A percentile compares a stretch with the other conserved stretches of the same genome.
Conservation (phyloP, 2,797 vertebrate species). For the Yasuhikotakia modesta region DNA sequence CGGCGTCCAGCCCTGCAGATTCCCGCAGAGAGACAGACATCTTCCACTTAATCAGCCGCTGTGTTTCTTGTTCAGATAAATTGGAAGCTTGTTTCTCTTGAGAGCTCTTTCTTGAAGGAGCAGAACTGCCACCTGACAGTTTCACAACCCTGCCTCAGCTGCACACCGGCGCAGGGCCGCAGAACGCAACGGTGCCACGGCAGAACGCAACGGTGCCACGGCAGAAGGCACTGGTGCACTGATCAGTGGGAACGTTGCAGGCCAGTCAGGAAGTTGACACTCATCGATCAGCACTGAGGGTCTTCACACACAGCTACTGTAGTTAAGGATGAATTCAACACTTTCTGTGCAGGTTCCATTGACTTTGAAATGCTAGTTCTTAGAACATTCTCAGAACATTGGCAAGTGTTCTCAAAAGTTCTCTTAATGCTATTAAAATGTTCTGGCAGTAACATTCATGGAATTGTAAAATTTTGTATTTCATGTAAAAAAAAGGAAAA, state of each 20-base stretch:
- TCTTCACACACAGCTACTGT: background rate
- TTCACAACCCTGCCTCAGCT: conserved; percentile 61
- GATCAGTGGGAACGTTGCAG: conserved; percentile 77
- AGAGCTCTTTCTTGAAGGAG: conserved; percentile 75
- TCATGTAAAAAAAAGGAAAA: too few species aligned
- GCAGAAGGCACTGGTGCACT: too few species aligned
- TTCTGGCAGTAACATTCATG: too few species aligned
- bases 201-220: conserved; percentile 69
- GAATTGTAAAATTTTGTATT: too few species aligned
- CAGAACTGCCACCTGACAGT: conserved; percentile 47
- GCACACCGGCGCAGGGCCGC: background rate
- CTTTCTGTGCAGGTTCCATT: background rate
- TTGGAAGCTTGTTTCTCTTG: conserved; percentile 73
- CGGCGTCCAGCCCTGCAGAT: conserved; percentile 58
- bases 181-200: conserved; percentile 60
- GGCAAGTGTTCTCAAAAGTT: too few species aligned
- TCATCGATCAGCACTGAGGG: conserved; percentile 55
- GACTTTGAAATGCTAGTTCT: too few species aligned
- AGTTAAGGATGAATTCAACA: background rate
- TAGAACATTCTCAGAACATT: too few species aligned
- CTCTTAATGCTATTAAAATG: too few species aligned
- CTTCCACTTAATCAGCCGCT: conserved; percentile 79
- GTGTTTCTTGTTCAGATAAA: conserved; percentile 84
- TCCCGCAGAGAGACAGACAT: conserved; percentile 69
- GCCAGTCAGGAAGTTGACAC: conserved; percentile 57